Evolutionary conservation across 2,888 invertebrate genomes (phyloP).

Genomic region (Steromphala cineraria): DNA sequence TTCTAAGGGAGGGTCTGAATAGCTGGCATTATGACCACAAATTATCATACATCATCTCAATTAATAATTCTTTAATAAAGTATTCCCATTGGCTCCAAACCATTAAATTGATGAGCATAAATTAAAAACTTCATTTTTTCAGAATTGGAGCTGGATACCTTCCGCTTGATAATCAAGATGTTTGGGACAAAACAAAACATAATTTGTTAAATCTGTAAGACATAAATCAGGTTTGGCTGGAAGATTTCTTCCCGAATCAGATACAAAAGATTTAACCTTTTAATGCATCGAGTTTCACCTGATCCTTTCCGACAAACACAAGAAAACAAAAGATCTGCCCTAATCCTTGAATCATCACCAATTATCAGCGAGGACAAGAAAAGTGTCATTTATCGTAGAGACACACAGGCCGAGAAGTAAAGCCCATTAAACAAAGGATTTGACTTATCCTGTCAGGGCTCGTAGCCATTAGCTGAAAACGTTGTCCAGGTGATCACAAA

Average conservation of each 20-base stretch:
- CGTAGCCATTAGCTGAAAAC: conserved; percentile 15
- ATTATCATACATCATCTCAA: conserved; percentile 1
- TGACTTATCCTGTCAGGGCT: conserved; percentile 16
- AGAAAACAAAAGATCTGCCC: conserved; percentile 8
- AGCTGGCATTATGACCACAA: neutral
- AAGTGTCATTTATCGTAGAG: conserved; percentile 15
- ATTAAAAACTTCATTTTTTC: too few species aligned
- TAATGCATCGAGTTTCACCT: neutral
- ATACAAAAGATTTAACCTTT: neutral
- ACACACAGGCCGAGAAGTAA: neutral
- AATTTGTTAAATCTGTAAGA: too few species aligned
- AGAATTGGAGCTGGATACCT: too few species aligned
- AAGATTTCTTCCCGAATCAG: too few species aligned
- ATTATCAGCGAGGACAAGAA: neutral
- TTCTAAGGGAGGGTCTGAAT: neutral
- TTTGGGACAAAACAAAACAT: too few species aligned
- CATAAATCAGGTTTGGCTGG: too few species aligned
- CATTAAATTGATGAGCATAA: too few species aligned
- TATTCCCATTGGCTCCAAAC: too few species aligned
- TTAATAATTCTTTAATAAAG: conserved; percentile 8
- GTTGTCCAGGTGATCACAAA: conserved; percentile 19
- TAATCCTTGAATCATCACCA: conserved; percentile 16
- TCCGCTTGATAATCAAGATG: too few species aligned
- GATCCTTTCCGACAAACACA: neutral
- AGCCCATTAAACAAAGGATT: conserved; percentile 17